Conservation (phyloP, 2,888 invertebrate species). For the Achlya flavicornis region DNA sequence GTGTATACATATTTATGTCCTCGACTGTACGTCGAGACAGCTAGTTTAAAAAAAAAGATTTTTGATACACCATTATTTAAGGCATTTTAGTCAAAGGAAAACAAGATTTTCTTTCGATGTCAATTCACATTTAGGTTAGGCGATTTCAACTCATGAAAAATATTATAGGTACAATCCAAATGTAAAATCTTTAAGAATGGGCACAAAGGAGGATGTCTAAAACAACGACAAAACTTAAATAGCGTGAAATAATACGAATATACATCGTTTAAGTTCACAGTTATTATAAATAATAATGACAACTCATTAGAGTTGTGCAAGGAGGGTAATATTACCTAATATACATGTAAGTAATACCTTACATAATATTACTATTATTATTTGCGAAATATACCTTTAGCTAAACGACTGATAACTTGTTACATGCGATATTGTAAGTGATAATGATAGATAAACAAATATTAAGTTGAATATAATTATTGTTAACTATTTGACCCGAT, state of each 20-base stretch:
- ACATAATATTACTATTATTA: not conserved
- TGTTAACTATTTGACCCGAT: no score
- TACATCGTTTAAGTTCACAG: not conserved
- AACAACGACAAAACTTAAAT: not conserved
- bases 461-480: no score
- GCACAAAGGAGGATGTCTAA: not conserved
- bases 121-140: no score
- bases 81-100: no score
- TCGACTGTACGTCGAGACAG: no score
- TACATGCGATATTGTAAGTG: not conserved
- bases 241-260: slow-evolving; percentile 5
- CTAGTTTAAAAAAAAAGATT: no score
- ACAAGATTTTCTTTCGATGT: no score
- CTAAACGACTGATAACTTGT: not conserved
- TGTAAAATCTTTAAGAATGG: not conserved
- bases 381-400: not conserved
- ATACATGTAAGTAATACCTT: not conserved
- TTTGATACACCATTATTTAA: no score
- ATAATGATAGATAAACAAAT: not conserved
- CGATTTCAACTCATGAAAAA: no score
- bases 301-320: slow-evolving; percentile 10
- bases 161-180: no score
- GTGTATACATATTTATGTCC: no score
- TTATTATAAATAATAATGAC: slow-evolving; percentile 1
- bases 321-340: slow-evolving; percentile 10